Evolutionary conservation across 2,888 invertebrate species (phyloP).

Genomic region (Lathronympha strigana): DNA sequence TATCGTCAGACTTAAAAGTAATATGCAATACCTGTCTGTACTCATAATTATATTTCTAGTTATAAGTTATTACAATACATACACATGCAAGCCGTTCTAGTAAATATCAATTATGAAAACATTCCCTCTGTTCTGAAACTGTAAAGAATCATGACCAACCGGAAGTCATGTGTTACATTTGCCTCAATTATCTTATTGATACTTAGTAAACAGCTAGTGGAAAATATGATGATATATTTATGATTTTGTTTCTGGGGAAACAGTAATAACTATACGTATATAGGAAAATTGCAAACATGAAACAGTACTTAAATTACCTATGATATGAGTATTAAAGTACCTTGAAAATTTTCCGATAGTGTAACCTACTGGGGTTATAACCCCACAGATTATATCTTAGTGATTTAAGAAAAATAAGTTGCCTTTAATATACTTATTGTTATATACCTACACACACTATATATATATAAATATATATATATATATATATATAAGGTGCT

Average conservation of each 20-base stretch:
- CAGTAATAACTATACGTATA: conserved; percentile 13
- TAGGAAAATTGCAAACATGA: conserved; percentile 30
- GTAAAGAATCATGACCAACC: conserved; percentile 43
- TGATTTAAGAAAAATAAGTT: too few relatives aligned
- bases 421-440: too few relatives aligned
- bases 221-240: conserved; percentile 37
- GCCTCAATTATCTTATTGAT: conserved; percentile 41
- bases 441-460: too few relatives aligned
- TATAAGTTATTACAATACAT: background rate
- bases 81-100: background rate
- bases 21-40: background rate
- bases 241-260: conserved; percentile 39
- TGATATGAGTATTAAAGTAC: background rate
- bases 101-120: conserved; percentile 19
- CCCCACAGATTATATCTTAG: background rate
- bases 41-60: background rate
- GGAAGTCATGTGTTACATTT: conserved; percentile 37
- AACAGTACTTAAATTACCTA: conserved; percentile 13
- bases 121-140: conserved; percentile 42
- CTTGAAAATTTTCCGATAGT: conserved; percentile 8
- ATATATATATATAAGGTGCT: too few relatives aligned
- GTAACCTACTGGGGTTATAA: background rate
- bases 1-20: background rate
- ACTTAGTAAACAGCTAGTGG: conserved; percentile 21
- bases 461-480: too few relatives aligned